Base-by-base conservation (phyloP, 2,888 invertebrate species). In the Mactromeris polynyma region DNA sequence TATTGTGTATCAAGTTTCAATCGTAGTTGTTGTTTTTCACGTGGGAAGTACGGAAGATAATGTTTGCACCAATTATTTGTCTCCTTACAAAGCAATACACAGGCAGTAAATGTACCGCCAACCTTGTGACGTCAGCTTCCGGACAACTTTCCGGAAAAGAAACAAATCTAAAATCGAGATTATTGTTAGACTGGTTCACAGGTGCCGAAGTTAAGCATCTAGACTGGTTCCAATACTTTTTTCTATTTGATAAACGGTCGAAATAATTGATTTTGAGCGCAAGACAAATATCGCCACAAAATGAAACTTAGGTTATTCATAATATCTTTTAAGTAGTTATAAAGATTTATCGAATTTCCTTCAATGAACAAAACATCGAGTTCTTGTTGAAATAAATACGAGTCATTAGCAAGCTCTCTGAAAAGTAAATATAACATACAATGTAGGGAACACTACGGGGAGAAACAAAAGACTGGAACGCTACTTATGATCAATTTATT, bases 311-410 rank as follows among this genome's bases (percentile, higher is more conserved):
- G 82, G 83, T 83, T 85, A 46, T 87, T 88, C 80, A 87, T 85
- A 90, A 88, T 77, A 78, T 88, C 81, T 54, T 89, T 89, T 84
- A 85, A 84, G 81, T 64, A 82, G 86, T 54, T 81, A 81, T 90
- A 91, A 91, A 88, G 90, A 81, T 88, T 91, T 90, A 91, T 90
- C 89, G 90, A 83, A 87, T 87, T 89, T 85, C 87, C 89, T 86
- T 83, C 80, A 69, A 82, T 33, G 82, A 73, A 87, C 64, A 90
- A 86, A 87, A 87, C 85, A 80, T 77, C 73, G 38, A 77, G 79
- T 83, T 77, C 89, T 86, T 86, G 83, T 89, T 91, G 91, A 88
- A 89, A 91, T 88, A 85, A 89, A 91, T 87, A 85, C 86, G 85
- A 83, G 79, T 64, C 58, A 87, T 85, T 84, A 58, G 77, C 26